Evolutionary conservation across 2,797 vertebrate genomes (phyloP).

Genomic region (Periparus ater): DNA sequence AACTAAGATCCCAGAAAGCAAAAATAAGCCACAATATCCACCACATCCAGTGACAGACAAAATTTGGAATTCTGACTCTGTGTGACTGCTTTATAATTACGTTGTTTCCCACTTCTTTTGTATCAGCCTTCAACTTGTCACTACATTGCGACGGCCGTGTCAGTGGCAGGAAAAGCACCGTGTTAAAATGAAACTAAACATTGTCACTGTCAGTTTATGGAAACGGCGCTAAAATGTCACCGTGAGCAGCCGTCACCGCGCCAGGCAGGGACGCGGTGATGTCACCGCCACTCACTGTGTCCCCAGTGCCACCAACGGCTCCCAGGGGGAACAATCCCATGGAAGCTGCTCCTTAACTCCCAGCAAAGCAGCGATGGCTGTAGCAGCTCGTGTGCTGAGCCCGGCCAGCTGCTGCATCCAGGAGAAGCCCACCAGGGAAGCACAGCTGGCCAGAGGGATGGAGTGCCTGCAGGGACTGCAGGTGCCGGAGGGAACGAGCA

Average conservation of each 20-base stretch:
- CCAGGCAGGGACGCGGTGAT: not conserved
- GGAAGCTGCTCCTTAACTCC: not conserved
- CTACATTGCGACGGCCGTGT: not conserved
- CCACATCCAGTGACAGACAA: not conserved
- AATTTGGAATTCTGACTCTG: not conserved
- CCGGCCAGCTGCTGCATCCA: rapidly evolving
- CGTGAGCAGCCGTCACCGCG: not conserved
- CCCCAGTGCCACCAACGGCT: rapidly evolving
- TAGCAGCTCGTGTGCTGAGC: rapidly evolving
- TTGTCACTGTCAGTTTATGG: constrained; percentile 63
- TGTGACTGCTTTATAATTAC: constrained; percentile 11
- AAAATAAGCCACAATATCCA: not conserved
- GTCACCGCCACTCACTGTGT: not conserved
- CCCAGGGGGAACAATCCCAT: not conserved
- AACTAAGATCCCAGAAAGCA: not conserved
- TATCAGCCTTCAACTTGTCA: constrained; percentile 62
- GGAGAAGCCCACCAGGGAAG: not conserved
- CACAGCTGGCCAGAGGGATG: rapidly evolving
- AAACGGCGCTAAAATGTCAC: constrained; percentile 7
- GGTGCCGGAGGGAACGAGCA: not conserved
- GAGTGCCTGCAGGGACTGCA: rapidly evolving
- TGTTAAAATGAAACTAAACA: constrained; percentile 55
- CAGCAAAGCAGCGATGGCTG: rapidly evolving
- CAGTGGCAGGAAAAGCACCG: constrained; percentile 27
- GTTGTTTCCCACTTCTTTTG: constrained; percentile 46